Base-by-base conservation (phyloP, 2,888 invertebrate genomes). In the Dryococelus australis region DNA sequence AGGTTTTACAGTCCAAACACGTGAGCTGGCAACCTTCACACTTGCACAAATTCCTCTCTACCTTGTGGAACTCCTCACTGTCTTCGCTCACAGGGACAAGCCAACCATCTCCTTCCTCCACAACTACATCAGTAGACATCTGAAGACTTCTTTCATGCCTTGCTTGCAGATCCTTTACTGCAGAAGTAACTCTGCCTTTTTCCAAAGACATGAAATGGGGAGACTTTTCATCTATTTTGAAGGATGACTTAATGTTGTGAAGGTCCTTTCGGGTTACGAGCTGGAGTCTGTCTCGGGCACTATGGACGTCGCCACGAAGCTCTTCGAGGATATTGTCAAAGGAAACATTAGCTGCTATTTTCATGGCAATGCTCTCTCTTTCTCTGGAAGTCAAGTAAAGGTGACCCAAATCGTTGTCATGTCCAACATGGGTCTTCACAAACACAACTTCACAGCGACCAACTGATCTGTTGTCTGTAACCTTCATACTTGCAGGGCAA, bases 141-240 rank as follows among this genome's bases (percentile, higher is more conserved):
- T 65, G 65, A n/a, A 65, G 65, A 65, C 65, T 65, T n/a, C n/a
- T 16, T n/a, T 65, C 65, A n/a, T 65, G 65, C n/a, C 65, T 65
- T n/a, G n/a, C 20, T n/a, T 65, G 65, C 65, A 65, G n/a, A 20
- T 65, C n/a, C 65, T 65, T 20, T 24, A 20, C n/a, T 65, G 6
- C n/a, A 16, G 65, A 65, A n/a, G n/a, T n/a, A 0, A 65, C 65
- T 16, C n/a, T 65, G 65, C n/a, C 8, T 65, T 20, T 65, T 24
- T 65, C 65, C 16, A n/a, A 10, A 24, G 65, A 65, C 8, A n/a
- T 16, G 8, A 65, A 8, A 24, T 20, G n/a, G n/a, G 65, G 65
- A 2, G 24, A 24, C 6, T 0, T 1, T 65, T 65, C 24, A n/a
- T n/a, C n/a, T n/a, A 20, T 24, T n/a, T 65, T 65, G 16, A 65